Conservation (phyloP, 2,888 invertebrate species). For the Drosophila mayaguana region DNA sequence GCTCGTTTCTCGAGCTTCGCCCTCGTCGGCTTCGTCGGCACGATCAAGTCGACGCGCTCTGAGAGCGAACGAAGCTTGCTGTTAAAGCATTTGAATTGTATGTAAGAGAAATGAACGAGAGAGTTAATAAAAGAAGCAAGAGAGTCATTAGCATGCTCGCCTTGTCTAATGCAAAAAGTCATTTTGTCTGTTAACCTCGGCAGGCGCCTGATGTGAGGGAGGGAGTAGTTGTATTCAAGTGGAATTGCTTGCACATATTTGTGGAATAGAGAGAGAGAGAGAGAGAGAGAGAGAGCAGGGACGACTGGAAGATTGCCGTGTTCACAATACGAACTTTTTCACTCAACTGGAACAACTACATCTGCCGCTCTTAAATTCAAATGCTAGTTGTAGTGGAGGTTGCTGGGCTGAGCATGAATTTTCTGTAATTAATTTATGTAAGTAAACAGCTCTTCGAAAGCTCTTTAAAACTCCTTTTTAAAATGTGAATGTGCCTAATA, state of each 20-base stretch:
- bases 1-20: neutral
- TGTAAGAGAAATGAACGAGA: neutral
- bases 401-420: no score
- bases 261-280: no score
- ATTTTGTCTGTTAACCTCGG: neutral
- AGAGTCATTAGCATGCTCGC: neutral
- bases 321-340: no score
- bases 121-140: neutral
- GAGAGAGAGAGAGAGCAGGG: no score
- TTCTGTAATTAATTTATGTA: no score
- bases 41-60: neutral
- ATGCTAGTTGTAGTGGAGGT: no score
- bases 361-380: no score
- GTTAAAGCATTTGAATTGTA: neutral
- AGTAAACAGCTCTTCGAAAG: no score
- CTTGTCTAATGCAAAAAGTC: neutral
- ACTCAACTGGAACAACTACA: no score
- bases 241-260: neutral
- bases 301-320: no score
- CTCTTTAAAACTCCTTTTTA: no score
- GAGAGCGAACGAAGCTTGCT: neutral
- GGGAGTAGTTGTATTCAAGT: neutral
- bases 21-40: neutral
- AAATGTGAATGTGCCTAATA: accelerated
- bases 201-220: neutral